Conservation (phyloP, 1,140 invertebrate species). For the Tetramorium parvispinum region DNA sequence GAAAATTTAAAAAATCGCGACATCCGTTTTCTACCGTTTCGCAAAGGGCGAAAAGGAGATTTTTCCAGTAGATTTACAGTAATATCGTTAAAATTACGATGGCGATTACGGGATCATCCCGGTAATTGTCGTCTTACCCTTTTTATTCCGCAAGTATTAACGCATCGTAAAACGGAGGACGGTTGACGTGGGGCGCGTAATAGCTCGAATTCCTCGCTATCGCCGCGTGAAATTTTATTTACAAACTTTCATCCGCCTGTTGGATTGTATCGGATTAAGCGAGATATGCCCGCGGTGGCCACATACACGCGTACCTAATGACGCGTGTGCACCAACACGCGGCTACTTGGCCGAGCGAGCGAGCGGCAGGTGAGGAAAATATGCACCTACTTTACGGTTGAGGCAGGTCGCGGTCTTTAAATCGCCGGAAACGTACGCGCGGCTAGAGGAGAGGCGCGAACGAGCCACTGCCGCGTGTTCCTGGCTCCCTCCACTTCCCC, state of each 20-base stretch:
- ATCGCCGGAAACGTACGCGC: slow-evolving; percentile 65
- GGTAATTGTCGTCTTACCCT: too few species aligned
- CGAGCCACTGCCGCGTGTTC: background rate
- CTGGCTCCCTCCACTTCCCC: background rate
- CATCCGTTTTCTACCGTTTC: background rate
- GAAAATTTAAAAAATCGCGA: background rate
- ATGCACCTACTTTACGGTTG: slow-evolving; percentile 64
- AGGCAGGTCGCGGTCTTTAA: slow-evolving; percentile 65
- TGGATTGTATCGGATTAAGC: background rate
- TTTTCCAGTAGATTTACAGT: background rate
- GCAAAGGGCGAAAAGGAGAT: background rate
- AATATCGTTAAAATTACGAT: background rate
- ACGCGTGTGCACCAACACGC: background rate
- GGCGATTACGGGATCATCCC: background rate
- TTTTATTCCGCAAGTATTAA: background rate
- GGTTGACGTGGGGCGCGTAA: background rate
- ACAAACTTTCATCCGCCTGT: slow-evolving; percentile 1
- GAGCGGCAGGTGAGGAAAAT: slow-evolving; percentile 58
- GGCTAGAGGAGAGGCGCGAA: slow-evolving; percentile 30
- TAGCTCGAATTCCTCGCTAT: background rate
- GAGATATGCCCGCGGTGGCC: background rate
- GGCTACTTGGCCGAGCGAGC: slow-evolving; percentile 9
- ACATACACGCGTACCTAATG: background rate
- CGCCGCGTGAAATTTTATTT: slow-evolving; percentile 21
- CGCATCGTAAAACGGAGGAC: background rate